phyloP scores from a whole-genome alignment of 2,797 vertebrate genomes.

The Onychomys torridus region DNA sequence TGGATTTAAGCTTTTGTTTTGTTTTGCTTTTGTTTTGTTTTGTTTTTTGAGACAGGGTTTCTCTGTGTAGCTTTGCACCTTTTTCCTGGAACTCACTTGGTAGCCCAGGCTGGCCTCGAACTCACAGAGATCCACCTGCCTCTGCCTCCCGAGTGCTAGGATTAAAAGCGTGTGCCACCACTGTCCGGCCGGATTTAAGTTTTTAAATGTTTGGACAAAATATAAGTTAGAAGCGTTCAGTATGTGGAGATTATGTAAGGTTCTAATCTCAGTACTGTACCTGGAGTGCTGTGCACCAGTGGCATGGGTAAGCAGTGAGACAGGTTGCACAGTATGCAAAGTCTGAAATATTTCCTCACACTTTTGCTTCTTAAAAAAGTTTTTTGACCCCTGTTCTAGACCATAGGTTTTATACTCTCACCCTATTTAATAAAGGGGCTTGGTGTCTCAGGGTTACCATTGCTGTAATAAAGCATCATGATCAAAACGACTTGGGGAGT shows the following conservation, averaged over 20 bases:
- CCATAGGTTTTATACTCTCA: neutral
- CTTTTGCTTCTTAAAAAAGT: neutral
- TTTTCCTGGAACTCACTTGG: too few species aligned
- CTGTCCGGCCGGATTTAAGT: neutral
- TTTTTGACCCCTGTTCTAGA: neutral
- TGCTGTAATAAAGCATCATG: neutral
- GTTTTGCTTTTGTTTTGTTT: too few species aligned
- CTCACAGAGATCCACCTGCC: too few species aligned
- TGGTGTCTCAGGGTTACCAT: neutral
- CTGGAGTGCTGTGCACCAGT: neutral
- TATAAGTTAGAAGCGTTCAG: neutral
- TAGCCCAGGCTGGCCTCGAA: too few species aligned
- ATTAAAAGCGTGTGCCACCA: too few species aligned
- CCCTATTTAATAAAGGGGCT: neutral
- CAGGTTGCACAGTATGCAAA: neutral
- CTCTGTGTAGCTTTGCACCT: too few species aligned
- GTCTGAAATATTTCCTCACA: neutral
- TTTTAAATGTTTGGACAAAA: neutral
- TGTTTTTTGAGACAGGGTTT: too few species aligned
- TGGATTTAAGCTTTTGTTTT: conserved; percentile 9
- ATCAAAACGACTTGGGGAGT: neutral
- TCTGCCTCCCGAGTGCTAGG: too few species aligned
- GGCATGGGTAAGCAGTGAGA: neutral
- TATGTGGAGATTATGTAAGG: neutral
- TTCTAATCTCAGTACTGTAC: neutral